Base-by-base conservation (phyloP, 2,888 invertebrate genomes). In the Elmis aenea region DNA sequence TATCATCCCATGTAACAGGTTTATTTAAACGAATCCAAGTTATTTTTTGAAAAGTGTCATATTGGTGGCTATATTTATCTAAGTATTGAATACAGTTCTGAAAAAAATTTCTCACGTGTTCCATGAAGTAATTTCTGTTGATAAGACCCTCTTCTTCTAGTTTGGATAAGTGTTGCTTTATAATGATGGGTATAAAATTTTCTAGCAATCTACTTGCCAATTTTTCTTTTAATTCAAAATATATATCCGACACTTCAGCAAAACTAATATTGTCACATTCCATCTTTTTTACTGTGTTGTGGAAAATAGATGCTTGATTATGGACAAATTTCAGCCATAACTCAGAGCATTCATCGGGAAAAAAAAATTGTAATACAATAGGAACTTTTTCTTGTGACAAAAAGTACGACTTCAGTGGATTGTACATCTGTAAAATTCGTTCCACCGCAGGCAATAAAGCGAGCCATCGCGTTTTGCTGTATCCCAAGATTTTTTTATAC, bases 371-470 rank as follows among this genome's bases (percentile, higher is more conserved):
- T 48, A 51, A 29, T 37, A 50, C 27, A 23, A 20, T 13, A 32
- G 54, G 53, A 39, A 49, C 54, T 57, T 57, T 52, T 23, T 56
- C 51, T 34, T 50, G 52, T 25, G 50, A 50, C 48, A 55, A 45
- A 51, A 58, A 57, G 41, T 58, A 57, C 42, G 25, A 47, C 51
- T 53, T 57, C 36, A 57, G 51, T 10, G 56, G 53, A 44, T 50
- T 48, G 40, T 39, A 57, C 53, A 57, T 57, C 55, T 57, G 55
- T 42, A 54, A 43, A 48, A 53, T 40, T 12, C 54, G 46, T 36
- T 50, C 44, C 25, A 39, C 15, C 12, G 49, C 47, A 14, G 50
- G 52, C 36, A 52, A 29, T 36, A 59, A 31, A 23, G 49, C 42
- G 20, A 57, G 51, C 48, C 49, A 58, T 38, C 50, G 41, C 12